Evolutionary conservation across 2,888 invertebrate genomes (phyloP), one percentile per base, ranked within the genome.

Genomic region (Dioctria rufipes): DNA sequence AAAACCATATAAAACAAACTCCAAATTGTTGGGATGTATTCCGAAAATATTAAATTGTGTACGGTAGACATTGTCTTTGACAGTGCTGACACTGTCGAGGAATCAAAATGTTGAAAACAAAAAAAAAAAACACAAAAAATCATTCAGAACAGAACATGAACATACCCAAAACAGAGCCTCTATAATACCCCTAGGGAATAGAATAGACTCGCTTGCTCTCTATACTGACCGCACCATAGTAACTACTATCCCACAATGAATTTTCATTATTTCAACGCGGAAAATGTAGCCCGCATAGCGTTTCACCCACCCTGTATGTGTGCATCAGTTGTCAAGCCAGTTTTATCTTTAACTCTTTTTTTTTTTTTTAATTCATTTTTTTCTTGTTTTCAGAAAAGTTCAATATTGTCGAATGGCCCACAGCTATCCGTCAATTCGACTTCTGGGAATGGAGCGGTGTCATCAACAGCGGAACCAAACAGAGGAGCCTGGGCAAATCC

Each of bases 401-500:
- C 84, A 83, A 83, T 83, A 83, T 80, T 80, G 81, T 75, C 81
- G 67, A 80, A 54, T 63, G 81, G 80, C 60, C 81, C 81, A 79
- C 67, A 75, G 66, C 82, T 79, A 83, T 84, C 83, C 71, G 82
- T 82, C 82, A 83, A 84, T 80, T 80, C 73, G 69, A 82, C 80
- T 83, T 69, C 43, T 65, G 60, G 40, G 54, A 78, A 69, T 61
- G 79, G 37, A 39, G 54, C 81, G 46, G 58, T 66, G 39, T 78
- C 66, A 42, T 39, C 67, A 54, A 42, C 5, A 49, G 13, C 63
- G 46, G 58, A n/a, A 46, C 51, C 65, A n/a, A 42, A 43, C 49
- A 81, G 85, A 67, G 84, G 84, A 82, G 84, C 84, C 77, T 85
- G 85, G 85, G 67, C 79, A 60, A 83, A 71, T 81, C 84, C 82